Evolutionary conservation across 2,113 vertebrate genomes (phyloP), one percentile per base, ranked within the genome.

Genomic region (Daubentonia madagascariensis): DNA sequence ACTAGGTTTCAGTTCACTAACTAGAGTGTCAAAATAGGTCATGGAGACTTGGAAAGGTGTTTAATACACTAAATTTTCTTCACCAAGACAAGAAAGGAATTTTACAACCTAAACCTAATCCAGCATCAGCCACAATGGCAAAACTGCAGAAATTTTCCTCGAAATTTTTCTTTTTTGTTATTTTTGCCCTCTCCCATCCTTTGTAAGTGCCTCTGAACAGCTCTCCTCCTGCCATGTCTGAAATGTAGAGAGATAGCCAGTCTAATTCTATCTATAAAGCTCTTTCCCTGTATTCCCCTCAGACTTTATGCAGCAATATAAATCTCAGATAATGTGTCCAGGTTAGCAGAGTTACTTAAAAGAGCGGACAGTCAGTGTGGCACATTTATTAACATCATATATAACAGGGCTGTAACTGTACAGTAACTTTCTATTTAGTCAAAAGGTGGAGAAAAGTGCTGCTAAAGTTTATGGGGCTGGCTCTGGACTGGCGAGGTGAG

Each of bases 381-480:
- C 97, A 98, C 86, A 83, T 98, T 98, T 98, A 98, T 98, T 98
- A 98, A 96, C 95, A 91, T 32, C 11, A 91, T 94, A 93, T 88
- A 96, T 98, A 98, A 98, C 43, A 28, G 93, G 52, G 78, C 86
- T 98, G 96, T 94, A 98, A 93, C 72, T 92, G 61, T 88, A 94
- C 45, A 88, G 72, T 81, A 96, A 97, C 79, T 97, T 98, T 96
- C 96, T 97, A 50, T 98, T 98, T 97, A 98, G 86, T 32, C 40
- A 89, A 23, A 85, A 94, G 54, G 23, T 65, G 45, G 67, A 84
- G 16, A 17, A 37, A 94, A 59, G 22, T 63, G 61, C 16, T 80
- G 67, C 20, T 85, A 68, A 98, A 84, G 88, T 97, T 98, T 95
- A 96, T n/a, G 96, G 50, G 65, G 1, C 50, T 97, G 72, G 37